These are phyloP conservation scores for Zophobas morio DNA, from an alignment of 1,140 invertebrate genomes.

Conservation along the genomic window DNA sequence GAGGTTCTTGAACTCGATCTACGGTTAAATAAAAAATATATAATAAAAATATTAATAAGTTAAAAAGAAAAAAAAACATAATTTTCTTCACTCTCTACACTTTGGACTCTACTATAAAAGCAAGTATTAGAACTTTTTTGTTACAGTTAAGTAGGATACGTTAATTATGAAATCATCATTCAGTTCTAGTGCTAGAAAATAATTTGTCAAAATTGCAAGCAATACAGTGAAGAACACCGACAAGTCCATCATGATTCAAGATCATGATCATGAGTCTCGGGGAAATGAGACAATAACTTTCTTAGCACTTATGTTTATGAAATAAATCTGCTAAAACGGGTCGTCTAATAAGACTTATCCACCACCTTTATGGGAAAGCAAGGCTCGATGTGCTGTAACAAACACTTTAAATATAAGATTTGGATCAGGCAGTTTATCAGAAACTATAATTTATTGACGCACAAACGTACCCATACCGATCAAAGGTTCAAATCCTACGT, in stretches of 20 bases:
- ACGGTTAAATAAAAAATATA: too few relatives aligned
- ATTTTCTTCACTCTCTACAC: too few relatives aligned
- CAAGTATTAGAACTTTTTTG: too few relatives aligned
- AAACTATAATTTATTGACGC: constrained; percentile 96
- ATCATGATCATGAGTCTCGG: constrained; percentile 68
- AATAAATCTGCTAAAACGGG: constrained; percentile 73
- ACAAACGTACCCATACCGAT: constrained; percentile 96
- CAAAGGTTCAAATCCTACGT: constrained; percentile 96
- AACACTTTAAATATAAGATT: constrained; percentile 97
- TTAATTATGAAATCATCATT: too few relatives aligned
- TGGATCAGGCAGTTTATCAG: constrained; percentile 96
- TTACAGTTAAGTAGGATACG: too few relatives aligned
- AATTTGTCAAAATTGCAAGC: constrained; percentile 69
- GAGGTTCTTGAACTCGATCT: too few relatives aligned
- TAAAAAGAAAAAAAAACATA: too few relatives aligned
- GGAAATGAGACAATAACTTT: constrained; percentile 74
- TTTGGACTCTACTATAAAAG: too few relatives aligned
- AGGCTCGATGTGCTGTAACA: constrained; percentile 84
- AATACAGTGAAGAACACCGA: constrained; percentile 73
- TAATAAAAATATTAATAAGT: too few relatives aligned
- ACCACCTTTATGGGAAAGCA: constrained; percentile 48
- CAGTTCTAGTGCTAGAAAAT: too few relatives aligned
- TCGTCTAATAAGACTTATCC: constrained; percentile 55
- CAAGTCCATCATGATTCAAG: constrained; percentile 69
- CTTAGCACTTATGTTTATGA: constrained; percentile 72